Evolutionary conservation across 2,113 vertebrate genomes (phyloP).

Genomic region (Sinocyclocheilus maitianheensis): DNA sequence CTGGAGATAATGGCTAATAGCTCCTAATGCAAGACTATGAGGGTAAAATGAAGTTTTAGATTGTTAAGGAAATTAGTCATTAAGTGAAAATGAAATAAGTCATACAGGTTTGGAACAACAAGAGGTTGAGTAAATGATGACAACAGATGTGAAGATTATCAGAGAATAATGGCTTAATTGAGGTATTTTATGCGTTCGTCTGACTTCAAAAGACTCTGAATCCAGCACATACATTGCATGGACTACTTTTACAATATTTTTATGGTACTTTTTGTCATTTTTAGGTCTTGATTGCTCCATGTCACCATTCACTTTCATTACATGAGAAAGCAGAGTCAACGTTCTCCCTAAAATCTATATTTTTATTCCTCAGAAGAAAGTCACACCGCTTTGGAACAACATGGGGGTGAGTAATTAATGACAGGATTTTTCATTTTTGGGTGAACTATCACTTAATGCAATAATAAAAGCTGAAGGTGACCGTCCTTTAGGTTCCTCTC

Average conservation of each 20-base stretch:
- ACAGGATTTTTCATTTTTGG: not conserved
- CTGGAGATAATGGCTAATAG: too few relatives aligned
- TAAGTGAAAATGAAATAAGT: too few relatives aligned
- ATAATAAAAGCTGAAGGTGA: not conserved
- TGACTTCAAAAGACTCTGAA: not conserved
- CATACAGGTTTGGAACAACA: too few relatives aligned
- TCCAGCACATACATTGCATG: not conserved
- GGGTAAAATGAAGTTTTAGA: too few relatives aligned
- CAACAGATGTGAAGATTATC: not conserved
- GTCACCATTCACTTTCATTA: not conserved
- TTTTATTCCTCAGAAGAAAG: too few relatives aligned
- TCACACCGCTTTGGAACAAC: not conserved
- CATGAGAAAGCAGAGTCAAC: not conserved
- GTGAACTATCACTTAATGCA: not conserved
- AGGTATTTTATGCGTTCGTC: not conserved
- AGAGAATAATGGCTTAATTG: not conserved
- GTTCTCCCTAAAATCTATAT: not conserved
- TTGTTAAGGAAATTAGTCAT: too few relatives aligned
- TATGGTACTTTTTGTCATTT: not conserved
- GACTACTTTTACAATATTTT: not conserved
- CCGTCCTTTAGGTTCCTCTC: not conserved
- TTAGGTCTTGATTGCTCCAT: not conserved
- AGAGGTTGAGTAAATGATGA: not conserved
- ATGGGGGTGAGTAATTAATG: not conserved
- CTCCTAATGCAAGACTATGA: too few relatives aligned